Evolutionary conservation across 2,797 vertebrate species (phyloP).

Genomic region (Anas flavirostris): DNA sequence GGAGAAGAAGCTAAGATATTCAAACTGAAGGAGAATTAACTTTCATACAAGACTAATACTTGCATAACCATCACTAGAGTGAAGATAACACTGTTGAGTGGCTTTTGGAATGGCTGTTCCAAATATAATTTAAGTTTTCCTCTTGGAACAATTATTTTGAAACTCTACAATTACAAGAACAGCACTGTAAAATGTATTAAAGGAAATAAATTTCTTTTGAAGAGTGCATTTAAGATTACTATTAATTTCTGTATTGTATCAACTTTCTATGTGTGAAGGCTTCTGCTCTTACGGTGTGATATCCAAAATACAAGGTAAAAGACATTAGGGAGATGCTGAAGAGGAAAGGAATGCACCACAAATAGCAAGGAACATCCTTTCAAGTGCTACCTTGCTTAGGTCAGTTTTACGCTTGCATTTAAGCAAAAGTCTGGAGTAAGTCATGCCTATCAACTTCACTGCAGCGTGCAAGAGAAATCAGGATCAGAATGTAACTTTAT

Average conservation of each 20-base stretch:
- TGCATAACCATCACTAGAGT: slow-evolving; percentile 6
- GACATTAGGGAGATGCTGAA: not conserved
- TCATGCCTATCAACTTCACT: not conserved
- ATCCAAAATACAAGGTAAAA: not conserved
- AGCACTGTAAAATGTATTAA: not conserved
- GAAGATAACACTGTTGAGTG: not conserved
- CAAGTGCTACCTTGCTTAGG: not conserved
- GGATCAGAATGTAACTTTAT: not conserved
- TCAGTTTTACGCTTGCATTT: not conserved
- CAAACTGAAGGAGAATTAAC: slow-evolving; percentile 11
- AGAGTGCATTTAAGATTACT: not conserved
- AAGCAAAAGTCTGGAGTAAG: not conserved
- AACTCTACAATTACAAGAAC: not conserved
- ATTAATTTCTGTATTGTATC: not conserved
- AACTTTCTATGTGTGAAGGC: not conserved
- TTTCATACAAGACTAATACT: not conserved
- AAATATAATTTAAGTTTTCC: not conserved
- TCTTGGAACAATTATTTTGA: not conserved
- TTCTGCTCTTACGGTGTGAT: not conserved
- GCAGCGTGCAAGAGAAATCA: not conserved
- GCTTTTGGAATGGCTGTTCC: not conserved
- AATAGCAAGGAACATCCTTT: not conserved
- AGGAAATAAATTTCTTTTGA: not conserved
- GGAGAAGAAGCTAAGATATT: not conserved
- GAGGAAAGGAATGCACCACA: not conserved